These are phyloP conservation scores for Scleropages formosus DNA, from an alignment of 2,797 vertebrate species.

Conservation along the genomic window DNA sequence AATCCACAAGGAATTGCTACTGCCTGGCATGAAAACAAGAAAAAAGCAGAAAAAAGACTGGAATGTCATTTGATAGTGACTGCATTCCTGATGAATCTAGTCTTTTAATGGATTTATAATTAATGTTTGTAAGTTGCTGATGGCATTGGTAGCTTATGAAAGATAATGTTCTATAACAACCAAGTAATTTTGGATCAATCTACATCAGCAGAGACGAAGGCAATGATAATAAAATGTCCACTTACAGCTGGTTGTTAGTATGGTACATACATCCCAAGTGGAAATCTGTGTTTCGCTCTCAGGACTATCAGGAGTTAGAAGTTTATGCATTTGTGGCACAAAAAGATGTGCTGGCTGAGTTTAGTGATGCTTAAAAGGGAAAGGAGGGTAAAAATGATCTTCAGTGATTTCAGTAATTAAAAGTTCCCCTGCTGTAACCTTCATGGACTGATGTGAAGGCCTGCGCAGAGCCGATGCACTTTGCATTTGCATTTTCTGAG, in stretches of 20 bases:
- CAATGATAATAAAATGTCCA: slow-evolving; percentile 58
- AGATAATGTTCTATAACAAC: slow-evolving; percentile 65
- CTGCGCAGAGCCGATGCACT: not conserved
- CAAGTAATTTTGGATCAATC: slow-evolving; percentile 64
- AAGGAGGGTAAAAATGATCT: not conserved
- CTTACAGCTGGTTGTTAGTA: slow-evolving; percentile 57
- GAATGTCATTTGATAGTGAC: slow-evolving; percentile 66
- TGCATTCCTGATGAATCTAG: slow-evolving; percentile 55
- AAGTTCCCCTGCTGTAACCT: not conserved
- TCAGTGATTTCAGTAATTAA: slow-evolving; percentile 18
- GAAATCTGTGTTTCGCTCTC: slow-evolving; percentile 37
- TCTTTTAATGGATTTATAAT: slow-evolving; percentile 74
- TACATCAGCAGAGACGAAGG: slow-evolving; percentile 56
- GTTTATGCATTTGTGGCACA: slow-evolving; percentile 46
- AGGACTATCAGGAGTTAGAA: slow-evolving; percentile 34
- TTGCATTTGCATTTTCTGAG: not conserved
- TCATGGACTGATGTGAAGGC: slow-evolving; percentile 4
- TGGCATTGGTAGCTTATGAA: slow-evolving; percentile 58
- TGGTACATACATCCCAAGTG: slow-evolving; percentile 27
- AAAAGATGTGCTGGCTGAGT: not conserved
- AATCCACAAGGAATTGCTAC: slow-evolving; percentile 50
- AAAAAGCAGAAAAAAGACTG: slow-evolving; percentile 60
- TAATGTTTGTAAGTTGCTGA: slow-evolving; percentile 63
- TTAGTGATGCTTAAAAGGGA: not conserved
- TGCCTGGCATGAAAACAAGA: slow-evolving; percentile 45